These are phyloP conservation scores for Lanistes nyassanus DNA, from an alignment of 1,140 invertebrate species.

Conservation along the genomic window DNA sequence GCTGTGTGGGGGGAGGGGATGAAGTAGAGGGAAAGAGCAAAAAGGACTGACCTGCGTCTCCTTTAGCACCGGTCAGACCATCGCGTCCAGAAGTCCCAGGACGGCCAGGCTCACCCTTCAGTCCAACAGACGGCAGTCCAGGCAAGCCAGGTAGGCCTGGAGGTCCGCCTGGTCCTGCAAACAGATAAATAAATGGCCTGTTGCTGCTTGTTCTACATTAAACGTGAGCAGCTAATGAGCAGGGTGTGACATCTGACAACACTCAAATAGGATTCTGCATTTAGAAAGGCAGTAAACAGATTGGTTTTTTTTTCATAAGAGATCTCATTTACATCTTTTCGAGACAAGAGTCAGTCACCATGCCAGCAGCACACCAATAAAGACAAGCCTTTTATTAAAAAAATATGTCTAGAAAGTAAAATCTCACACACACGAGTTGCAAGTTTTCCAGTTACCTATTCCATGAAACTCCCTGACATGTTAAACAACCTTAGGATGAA, in stretches of 20 bases:
- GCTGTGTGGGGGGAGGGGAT: not conserved
- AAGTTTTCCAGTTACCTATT: no score
- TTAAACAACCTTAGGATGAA: not conserved
- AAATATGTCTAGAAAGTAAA: not conserved
- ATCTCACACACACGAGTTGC: no score
- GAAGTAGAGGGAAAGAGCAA: not conserved
- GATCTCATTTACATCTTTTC: no score
- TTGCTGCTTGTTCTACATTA: no score
- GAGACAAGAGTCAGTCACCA: no score
- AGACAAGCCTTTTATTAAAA: not conserved
- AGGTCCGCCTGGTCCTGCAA: constrained; percentile 65
- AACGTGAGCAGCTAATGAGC: no score
- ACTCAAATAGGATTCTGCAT: no score
- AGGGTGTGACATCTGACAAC: no score
- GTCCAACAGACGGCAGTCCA: constrained; percentile 39
- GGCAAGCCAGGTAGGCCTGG: constrained; percentile 39
- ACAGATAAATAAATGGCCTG: not conserved
- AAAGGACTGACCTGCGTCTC: constrained; percentile 33
- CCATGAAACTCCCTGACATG: no score
- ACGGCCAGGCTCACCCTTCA: constrained; percentile 45
- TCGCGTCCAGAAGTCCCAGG: constrained; percentile 73
- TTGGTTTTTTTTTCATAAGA: no score
- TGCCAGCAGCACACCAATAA: no score
- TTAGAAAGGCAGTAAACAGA: no score
- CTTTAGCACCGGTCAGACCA: constrained; percentile 67